Percentiles rank a stretch among this genome's conserved stretches.
Evolutionary conservation across 2,113 vertebrate genomes (phyloP).

Genomic region (Sinosuthora webbiana): DNA sequence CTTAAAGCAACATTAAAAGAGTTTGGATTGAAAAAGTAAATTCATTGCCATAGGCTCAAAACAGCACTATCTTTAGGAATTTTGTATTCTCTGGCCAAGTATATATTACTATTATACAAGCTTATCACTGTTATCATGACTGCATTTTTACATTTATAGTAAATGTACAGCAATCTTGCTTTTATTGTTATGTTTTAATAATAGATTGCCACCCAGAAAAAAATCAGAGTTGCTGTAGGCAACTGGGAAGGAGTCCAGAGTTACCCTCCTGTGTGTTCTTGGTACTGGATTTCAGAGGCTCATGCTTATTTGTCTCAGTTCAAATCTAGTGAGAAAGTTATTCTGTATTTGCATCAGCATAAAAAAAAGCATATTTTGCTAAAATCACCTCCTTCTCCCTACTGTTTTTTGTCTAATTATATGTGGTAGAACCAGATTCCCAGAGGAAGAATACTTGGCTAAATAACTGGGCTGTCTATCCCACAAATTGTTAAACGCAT

Average conservation of each 20-base stretch:
- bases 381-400: background rate
- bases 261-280: conserved; percentile 42
- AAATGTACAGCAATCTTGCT: background rate
- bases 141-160: background rate
- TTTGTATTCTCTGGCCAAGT: conserved; percentile 11
- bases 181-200: conserved; percentile 42
- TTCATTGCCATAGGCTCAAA: background rate
- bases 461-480: background rate
- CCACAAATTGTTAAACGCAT: background rate
- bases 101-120: background rate
- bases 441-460: background rate
- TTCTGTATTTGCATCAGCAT: conserved; percentile 14
- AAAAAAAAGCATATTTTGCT: conserved; percentile 2
- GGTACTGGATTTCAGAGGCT: background rate
- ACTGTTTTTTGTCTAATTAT: background rate
- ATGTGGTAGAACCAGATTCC: background rate
- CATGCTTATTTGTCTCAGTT: background rate
- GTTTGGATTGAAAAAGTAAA: background rate
- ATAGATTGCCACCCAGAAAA: conserved; percentile 36
- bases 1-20: conserved; percentile 13
- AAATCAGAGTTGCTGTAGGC: conserved; percentile 33
- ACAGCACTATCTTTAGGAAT: background rate
- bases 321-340: conserved; percentile 5
- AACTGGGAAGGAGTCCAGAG: conserved; percentile 40
- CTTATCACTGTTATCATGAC: conserved; percentile 11